Conservation (phyloP, 2,113 vertebrate species). For the Chaetops frenatus region DNA sequence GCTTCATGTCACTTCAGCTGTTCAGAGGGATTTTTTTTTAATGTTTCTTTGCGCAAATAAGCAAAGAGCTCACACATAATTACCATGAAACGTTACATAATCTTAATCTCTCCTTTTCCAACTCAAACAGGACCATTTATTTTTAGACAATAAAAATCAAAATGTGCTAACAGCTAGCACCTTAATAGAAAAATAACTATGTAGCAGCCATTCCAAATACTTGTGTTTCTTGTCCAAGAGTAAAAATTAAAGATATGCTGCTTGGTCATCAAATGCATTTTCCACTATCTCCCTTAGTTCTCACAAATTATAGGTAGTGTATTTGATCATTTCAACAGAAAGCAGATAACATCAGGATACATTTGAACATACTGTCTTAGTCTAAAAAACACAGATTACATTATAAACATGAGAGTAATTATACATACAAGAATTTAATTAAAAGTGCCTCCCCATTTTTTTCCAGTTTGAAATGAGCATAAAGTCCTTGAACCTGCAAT, state of each 20-base stretch:
- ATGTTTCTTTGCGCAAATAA: constrained; percentile 57
- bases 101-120: constrained; percentile 23
- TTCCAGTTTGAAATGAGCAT: background rate
- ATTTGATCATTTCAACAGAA: background rate
- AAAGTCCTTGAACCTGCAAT: background rate
- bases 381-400: background rate
- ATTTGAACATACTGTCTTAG: background rate
- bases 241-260: background rate
- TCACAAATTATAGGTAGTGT: background rate
- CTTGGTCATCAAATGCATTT: background rate
- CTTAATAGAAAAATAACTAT: background rate
- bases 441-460: background rate
- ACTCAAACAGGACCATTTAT: background rate
- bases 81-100: constrained; percentile 19
- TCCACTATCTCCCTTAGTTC: background rate
- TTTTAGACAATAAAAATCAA: background rate
- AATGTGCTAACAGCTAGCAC: background rate
- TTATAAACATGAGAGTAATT: background rate
- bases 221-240: background rate
- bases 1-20: constrained; percentile 68
- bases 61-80: constrained; percentile 49
- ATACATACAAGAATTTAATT: background rate
- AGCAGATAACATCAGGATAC: background rate
- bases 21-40: constrained; percentile 38
- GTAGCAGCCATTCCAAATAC: background rate